phyloP scores from a whole-genome alignment of 30 jellyfish, hydroid and myxozoan species.

The Hydractinia echinata region DNA sequence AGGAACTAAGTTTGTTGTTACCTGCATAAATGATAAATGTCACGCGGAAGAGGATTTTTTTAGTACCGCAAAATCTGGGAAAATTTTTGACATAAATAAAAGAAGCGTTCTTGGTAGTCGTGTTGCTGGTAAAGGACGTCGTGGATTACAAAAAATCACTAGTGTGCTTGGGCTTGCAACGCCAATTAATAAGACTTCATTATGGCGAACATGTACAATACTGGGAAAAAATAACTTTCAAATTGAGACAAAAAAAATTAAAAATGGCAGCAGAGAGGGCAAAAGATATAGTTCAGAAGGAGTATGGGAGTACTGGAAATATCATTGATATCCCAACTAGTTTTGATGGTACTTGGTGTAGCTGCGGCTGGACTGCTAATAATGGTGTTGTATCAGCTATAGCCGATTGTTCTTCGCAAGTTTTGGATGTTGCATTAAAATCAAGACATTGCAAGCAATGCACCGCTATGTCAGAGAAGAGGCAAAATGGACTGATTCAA shows the following conservation, averaged over 20 bases:
- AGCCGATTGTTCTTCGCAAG: not conserved
- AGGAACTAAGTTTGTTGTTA: too few species aligned
- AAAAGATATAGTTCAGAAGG: too few species aligned
- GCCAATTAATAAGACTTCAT: not conserved
- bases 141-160: not conserved
- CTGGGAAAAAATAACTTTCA: not conserved
- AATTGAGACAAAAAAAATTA: not conserved
- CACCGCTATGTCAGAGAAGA: slow-evolving; percentile 2
- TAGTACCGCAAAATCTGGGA: too few species aligned
- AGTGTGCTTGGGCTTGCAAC: not conserved
- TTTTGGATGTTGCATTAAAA: not conserved
- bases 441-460: not conserved
- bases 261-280: slow-evolving; percentile 1
- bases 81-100: not conserved
- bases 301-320: too few species aligned
- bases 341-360: slow-evolving; percentile 6
- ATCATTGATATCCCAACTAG: not conserved
- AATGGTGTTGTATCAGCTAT: not conserved
- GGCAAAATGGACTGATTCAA: not conserved
- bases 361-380: not conserved
- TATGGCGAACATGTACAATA: not conserved
- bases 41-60: too few species aligned
- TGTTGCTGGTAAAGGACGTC: not conserved
- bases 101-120: not conserved
- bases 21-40: too few species aligned